These are phyloP conservation scores for Heliothis virescens DNA, from an alignment of 1,140 invertebrate species.

Conservation along the genomic window DNA sequence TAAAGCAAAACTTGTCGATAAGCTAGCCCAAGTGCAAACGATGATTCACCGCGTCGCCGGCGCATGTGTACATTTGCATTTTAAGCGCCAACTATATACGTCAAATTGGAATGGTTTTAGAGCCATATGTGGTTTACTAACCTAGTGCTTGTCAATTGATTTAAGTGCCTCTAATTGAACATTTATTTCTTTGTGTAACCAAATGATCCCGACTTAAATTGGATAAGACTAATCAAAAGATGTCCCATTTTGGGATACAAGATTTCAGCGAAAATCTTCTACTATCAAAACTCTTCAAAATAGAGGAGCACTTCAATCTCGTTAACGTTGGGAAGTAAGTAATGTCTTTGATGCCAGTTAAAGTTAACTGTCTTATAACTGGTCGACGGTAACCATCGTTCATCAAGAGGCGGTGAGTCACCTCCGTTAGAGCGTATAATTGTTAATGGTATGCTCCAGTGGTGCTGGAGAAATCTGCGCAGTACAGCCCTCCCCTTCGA, in stretches of 20 bases:
- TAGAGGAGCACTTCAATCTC: no score
- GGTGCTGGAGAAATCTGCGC: slow-evolving; percentile 31
- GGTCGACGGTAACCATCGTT: neutral
- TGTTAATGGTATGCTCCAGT: slow-evolving; percentile 23
- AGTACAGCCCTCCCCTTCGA: neutral
- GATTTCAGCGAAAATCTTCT: no score
- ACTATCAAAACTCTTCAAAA: no score
- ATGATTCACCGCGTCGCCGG: slow-evolving; percentile 32
- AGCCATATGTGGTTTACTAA: neutral
- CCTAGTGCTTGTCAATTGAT: neutral
- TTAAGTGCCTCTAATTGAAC: no score
- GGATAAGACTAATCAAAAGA: no score
- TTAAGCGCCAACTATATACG: slow-evolving; percentile 28
- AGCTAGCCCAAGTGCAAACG: slow-evolving; percentile 22
- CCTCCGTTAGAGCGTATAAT: slow-evolving; percentile 38
- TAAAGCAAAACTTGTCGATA: neutral
- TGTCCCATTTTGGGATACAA: no score
- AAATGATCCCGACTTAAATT: no score
- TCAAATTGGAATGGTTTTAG: slow-evolving; percentile 26
- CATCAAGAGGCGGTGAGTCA: slow-evolving; percentile 7
- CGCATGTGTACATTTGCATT: slow-evolving; percentile 29
- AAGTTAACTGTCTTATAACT: slow-evolving; percentile 16
- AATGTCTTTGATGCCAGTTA: no score
- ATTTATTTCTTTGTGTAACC: no score
- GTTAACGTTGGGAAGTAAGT: no score